Conservation (phyloP, 2,888 invertebrate species). For the Clostera curtula region DNA sequence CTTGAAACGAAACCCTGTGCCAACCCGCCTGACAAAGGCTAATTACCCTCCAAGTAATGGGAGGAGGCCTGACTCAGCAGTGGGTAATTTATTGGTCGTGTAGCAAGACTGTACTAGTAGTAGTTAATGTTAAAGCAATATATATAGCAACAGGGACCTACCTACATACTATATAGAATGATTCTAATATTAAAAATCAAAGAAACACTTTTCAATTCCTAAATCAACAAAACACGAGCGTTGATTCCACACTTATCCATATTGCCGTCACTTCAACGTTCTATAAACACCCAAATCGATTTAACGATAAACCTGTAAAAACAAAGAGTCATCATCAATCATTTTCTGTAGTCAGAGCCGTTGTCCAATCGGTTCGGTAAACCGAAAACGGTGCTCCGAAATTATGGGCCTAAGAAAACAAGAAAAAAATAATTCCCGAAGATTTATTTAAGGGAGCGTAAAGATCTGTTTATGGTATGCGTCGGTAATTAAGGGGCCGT, state of each 20-base stretch:
- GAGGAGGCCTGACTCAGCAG: too few species aligned
- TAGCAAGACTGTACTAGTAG: too few species aligned
- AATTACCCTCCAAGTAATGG: too few species aligned
- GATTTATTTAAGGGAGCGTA: constrained; percentile 75
- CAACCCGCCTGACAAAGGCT: too few species aligned
- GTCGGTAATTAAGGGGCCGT: constrained; percentile 73
- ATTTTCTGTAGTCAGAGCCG: constrained; percentile 38
- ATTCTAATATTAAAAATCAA: too few species aligned
- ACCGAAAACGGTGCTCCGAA: constrained; percentile 58
- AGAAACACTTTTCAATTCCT: constrained; percentile 3
- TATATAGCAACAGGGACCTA: too few species aligned
- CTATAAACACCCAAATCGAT: constrained; percentile 40
- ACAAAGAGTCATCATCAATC: constrained; percentile 65
- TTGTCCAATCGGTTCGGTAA: constrained; percentile 45
- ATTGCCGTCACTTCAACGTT: constrained; percentile 32
- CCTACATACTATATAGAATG: too few species aligned
- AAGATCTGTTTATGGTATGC: constrained; percentile 76
- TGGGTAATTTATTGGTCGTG: too few species aligned
- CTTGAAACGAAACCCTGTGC: too few species aligned
- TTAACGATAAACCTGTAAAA: constrained; percentile 58
- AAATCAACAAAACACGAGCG: constrained; percentile 17
- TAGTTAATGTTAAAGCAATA: too few species aligned
- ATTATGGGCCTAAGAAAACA: constrained; percentile 68
- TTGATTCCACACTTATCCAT: constrained; percentile 21
- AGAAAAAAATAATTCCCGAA: constrained; percentile 50